Base-by-base conservation (phyloP, 2,888 invertebrate species). In the Cheilosia scutellata region DNA sequence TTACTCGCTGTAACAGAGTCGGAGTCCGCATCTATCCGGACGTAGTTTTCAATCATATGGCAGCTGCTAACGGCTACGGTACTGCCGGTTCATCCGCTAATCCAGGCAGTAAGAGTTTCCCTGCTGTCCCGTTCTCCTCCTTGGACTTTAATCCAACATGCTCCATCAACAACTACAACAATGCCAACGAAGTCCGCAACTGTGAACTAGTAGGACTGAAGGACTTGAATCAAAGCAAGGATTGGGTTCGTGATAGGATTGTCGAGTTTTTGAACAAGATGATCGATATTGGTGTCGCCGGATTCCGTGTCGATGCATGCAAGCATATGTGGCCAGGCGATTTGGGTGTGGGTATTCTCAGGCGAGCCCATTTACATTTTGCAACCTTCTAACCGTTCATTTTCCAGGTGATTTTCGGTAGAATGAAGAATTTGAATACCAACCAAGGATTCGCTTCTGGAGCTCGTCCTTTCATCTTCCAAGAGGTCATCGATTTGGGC, bases 251-350 rank as follows among this genome's bases (percentile, higher is more conserved):
- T 6, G 90, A 91, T 71, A 89, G 83, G 60, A 77, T 91, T 49
- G 89, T 90, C 2, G 89, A 89, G 0, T 90, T 92, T 79, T 76
- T 92, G 33, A 90, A 92, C 66, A 90, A 91, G 44, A 55, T 92
- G 80, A 89, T 89, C n/a, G 94, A 94, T 20, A 91, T 95, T 78
- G 97, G 98, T 55, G 96, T 97, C 1, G 97, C 97, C 90, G 97
- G 97, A 31, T 97, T 97, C 93, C 95, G 96, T 89, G 94, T 96
- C 63, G 96, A 96, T 90, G 96, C 96, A 31, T 96, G 96, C 0
- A 96, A 96, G 89, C 96, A 96, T 90, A 96, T 96, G 96, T 95
- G 95, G 95, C 96, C 98, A 0, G 90, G 90, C 0, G 97, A 98
- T 90, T 92, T 98, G 51, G 89, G 93, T 72, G 87, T 53, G 40